Evolutionary conservation across 2,888 invertebrate species (phyloP), one percentile per base, ranked within the genome.

Genomic region (Corbicula japonica): DNA sequence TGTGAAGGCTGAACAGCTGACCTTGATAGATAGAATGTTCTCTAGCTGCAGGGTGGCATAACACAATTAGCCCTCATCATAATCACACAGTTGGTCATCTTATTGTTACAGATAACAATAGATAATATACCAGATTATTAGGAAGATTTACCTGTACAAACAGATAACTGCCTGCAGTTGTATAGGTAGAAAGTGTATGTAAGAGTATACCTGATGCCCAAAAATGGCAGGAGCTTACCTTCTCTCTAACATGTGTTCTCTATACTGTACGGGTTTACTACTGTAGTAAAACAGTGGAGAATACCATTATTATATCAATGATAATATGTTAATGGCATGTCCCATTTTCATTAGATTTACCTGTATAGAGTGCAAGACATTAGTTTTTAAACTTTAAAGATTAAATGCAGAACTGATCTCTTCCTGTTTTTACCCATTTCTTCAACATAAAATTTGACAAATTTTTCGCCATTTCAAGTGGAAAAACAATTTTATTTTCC

Each of bases 191-290:
- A 35, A 61, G 41, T 32, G 48, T 41, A 69, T 66, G 84, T 84
- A 84, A 81, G 79, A 70, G 80, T 66, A 84, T 80, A 84, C 82
- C 76, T 69, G 74, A 87, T 88, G 86, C 85, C 89, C 87, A 89
- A 89, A 88, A 87, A 88, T 86, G 89, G 87, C 83, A 76, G 79
- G 75, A 76, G 69, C 76, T 76, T 62, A 60, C 69, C 60, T 38
- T n/a, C 56, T 44, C 61, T 30, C 61, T 48, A 35, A 65, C 65
- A 65, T 65, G 66, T 70, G 72, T 72, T 66, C 66, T 61, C 54
- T 63, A 66, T 66, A 41, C 66, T 30, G 66, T 54, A 66, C 69
- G 54, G 66, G 66, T 66, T 66, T 54, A 66, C 66, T 66, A 66
- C 66, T 30, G 66, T 66, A 50, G 66, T 66, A 66, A 50, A 66